Evolutionary conservation across 1,140 invertebrate species (phyloP), one percentile per base, ranked within the genome.

Genomic region (Macrobrachium nipponense): DNA sequence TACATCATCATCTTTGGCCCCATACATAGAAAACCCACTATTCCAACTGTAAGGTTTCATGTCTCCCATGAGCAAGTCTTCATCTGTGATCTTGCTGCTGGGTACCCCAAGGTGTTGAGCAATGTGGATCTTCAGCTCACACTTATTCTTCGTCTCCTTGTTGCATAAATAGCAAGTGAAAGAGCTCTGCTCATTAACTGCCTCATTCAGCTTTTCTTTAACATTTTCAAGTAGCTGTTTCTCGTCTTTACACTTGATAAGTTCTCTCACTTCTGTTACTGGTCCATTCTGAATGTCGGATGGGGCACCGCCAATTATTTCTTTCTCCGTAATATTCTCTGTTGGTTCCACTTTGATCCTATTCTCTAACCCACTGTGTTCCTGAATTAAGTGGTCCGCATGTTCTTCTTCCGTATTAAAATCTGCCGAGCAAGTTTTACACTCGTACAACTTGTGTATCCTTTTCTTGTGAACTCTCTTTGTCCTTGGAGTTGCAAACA

Each of bases 401-500:
- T 70, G 80, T 7, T 80, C 59, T 44, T 18, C 51, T n/a, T 80
- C 70, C 14, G 44, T 72, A 2, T 12, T 44, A 58, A 80, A 75
- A 23, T 86, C 84, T 51, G 36, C 18, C 51, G 58, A 61, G 43
- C 84, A 86, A n/a, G 72, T 43, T 27, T 62, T 86, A 27, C 84
- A 86, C 17, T 86, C 84, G 73, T 80, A 86, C n/a, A 86, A 15
- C 20, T 36, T 61, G 51, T 86, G 84, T 44, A 86, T 80, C 20
- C 80, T 86, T 51, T 76, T 80, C 27, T 72, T 86, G 77, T 86
- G 84, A n/a, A 75, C 43, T 51, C 64, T 73, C 14, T 80, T 58
- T 15, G 68, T 70, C n/a, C 80, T 44, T 2, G 76, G 59, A 80
- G 59, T 86, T 27, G 18, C n/a, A 27, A 86, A 86, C 15, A 73